These are phyloP conservation scores for Callimorpha dominula DNA, from an alignment of 2,888 invertebrate genomes.

Conservation along the genomic window DNA sequence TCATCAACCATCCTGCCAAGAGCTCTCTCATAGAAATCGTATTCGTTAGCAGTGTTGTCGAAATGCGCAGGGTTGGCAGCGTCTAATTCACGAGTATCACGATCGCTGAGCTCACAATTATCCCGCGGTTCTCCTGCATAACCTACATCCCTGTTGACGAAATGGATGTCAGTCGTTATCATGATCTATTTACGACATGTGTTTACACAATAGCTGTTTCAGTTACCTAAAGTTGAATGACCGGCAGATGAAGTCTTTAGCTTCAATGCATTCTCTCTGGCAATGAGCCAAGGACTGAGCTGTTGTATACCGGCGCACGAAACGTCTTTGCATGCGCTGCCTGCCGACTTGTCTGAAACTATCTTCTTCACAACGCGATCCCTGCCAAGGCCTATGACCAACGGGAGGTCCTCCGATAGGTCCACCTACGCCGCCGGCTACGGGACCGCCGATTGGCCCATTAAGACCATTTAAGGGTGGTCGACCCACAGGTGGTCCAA, in stretches of 20 bases:
- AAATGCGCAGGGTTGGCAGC: conserved; percentile 94
- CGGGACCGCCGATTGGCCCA: conserved; percentile 64
- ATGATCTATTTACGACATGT: conserved; percentile 25
- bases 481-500: conserved; percentile 62
- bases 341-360: conserved; percentile 94
- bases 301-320: conserved; percentile 90
- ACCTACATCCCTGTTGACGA: conserved; percentile 83
- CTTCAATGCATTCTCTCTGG: conserved; percentile 94
- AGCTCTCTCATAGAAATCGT: conserved; percentile 94
- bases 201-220: conserved; percentile 34
- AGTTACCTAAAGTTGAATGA: conserved; percentile 94
- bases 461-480: conserved; percentile 25
- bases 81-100: conserved; percentile 94
- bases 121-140: conserved; percentile 89
- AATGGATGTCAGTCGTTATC: conserved; percentile 33
- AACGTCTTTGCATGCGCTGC: conserved; percentile 92
- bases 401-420: conserved; percentile 71
- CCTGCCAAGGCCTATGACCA: conserved; percentile 77
- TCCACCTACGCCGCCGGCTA: conserved; percentile 68
- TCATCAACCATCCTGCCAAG: conserved; percentile 91
- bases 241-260: conserved; percentile 93
- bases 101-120: conserved; percentile 96
- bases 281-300: conserved; percentile 92
- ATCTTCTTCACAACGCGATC: conserved; percentile 93
- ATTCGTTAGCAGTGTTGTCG: conserved; percentile 92